phyloP scores from a whole-genome alignment of 1,140 invertebrate genomes.

The Drosophila punjabiensis region DNA sequence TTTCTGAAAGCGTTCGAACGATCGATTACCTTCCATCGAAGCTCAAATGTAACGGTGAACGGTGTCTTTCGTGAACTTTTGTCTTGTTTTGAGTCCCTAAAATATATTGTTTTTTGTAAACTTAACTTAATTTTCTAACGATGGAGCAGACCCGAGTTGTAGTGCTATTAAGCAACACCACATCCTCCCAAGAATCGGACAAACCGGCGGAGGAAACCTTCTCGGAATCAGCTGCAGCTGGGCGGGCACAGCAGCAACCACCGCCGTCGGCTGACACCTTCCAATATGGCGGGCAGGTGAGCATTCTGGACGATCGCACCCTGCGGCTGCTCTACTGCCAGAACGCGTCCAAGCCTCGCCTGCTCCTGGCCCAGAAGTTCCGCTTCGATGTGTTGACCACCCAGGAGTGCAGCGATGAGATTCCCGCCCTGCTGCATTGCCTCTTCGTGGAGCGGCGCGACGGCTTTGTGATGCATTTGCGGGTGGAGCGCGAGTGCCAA shows the following conservation, averaged over 20 bases:
- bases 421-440: conserved; percentile 24
- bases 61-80: background rate
- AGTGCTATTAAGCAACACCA: conserved; percentile 21
- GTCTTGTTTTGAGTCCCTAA: background rate
- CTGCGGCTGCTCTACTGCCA: conserved; percentile 44
- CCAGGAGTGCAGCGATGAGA: conserved; percentile 19
- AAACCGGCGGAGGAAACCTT: background rate
- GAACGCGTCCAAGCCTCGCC: conserved; percentile 31
- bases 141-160: conserved; percentile 47
- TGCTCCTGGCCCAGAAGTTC: conserved; percentile 48
- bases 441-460: conserved; percentile 41
- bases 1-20: background rate
- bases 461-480: conserved; percentile 36
- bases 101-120: background rate
- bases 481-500: conserved; percentile 28
- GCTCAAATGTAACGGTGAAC: conserved; percentile 23
- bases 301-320: conserved; percentile 40
- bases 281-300: conserved; percentile 49
- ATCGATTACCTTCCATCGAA: background rate
- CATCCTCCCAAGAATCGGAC: background rate
- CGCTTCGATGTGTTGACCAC: conserved; percentile 39
- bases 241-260: background rate
- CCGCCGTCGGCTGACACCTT: background rate
- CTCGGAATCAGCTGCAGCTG: background rate
- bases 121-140: background rate